phyloP scores from a whole-genome alignment of 1,140 invertebrate genomes.

The fruit fly (Drosophila melanogaster) region DNA sequence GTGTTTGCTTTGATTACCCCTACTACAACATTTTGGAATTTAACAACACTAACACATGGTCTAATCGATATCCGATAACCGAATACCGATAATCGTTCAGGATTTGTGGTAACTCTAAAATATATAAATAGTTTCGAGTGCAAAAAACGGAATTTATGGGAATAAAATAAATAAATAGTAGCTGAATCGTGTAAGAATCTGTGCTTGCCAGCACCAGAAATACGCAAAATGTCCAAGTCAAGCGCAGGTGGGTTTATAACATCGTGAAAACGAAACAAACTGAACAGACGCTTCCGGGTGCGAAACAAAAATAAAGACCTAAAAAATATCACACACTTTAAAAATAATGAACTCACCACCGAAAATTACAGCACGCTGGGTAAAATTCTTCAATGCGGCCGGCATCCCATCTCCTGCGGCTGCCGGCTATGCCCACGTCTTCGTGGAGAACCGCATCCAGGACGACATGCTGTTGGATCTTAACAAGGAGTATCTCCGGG shows the following conservation, averaged over 20 bases:
- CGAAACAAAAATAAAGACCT: conserved; percentile 16
- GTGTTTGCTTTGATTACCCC: not conserved
- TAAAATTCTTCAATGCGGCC: conserved; percentile 91
- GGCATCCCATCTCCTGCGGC: conserved; percentile 90
- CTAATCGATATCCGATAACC: not conserved
- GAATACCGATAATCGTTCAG: not conserved
- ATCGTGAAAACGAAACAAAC: not conserved
- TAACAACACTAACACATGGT: not conserved
- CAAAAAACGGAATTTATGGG: conserved; percentile 26
- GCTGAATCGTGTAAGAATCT: conserved; percentile 1
- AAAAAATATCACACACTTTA: not conserved
- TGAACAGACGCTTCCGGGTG: conserved; percentile 3
- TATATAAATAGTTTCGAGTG: conserved; percentile 38
- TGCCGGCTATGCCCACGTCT: conserved; percentile 92
- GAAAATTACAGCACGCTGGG: conserved; percentile 86
- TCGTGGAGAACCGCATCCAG: conserved; percentile 92
- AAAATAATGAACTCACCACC: not conserved
- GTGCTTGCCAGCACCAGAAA: conserved; percentile 8
- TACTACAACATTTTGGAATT: not conserved
- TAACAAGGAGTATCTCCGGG: conserved; percentile 92
- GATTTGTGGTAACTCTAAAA: conserved; percentile 9
- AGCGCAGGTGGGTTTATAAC: conserved; percentile 55
- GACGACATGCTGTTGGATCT: conserved; percentile 92
- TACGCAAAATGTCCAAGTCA: conserved; percentile 61
- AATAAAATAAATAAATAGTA: conserved; percentile 27